phyloP scores from a whole-genome alignment of 1,140 invertebrate species.

The Melanaphis sacchari region DNA sequence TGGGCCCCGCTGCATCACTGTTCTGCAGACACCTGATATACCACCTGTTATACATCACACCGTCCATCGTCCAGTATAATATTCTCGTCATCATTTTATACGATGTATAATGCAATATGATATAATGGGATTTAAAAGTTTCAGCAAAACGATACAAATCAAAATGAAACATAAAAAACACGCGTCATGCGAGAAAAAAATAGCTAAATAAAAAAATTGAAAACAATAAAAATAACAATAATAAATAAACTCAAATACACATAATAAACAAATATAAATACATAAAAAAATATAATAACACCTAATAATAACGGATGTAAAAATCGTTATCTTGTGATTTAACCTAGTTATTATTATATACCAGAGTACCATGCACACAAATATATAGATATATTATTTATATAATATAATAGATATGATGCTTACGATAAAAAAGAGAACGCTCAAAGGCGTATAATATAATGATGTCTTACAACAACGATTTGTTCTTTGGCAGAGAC shows the following conservation, averaged over 20 bases:
- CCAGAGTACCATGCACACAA: background rate
- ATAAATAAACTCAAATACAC: background rate
- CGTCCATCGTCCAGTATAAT: constrained; percentile 22
- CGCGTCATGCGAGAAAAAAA: constrained; percentile 11
- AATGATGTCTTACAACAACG: background rate
- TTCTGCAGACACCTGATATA: constrained; percentile 9
- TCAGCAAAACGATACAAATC: background rate
- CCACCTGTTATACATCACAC: constrained; percentile 32
- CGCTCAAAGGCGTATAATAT: background rate
- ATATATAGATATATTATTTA: background rate
- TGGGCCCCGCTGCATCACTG: constrained; percentile 51
- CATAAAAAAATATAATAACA: too few relatives aligned
- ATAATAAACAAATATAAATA: background rate
- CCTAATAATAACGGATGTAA: too few relatives aligned
- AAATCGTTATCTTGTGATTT: background rate
- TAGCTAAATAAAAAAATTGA: background rate
- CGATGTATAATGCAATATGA: background rate
- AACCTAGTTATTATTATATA: background rate
- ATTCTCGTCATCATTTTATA: background rate
- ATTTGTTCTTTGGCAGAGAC: background rate
- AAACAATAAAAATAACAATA: background rate
- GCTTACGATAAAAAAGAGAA: background rate
- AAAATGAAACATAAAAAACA: background rate
- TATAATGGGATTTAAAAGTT: background rate
- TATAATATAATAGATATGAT: background rate